Evolutionary conservation across 2,797 vertebrate species (phyloP).

Genomic region (Meriones psammophilus): DNA sequence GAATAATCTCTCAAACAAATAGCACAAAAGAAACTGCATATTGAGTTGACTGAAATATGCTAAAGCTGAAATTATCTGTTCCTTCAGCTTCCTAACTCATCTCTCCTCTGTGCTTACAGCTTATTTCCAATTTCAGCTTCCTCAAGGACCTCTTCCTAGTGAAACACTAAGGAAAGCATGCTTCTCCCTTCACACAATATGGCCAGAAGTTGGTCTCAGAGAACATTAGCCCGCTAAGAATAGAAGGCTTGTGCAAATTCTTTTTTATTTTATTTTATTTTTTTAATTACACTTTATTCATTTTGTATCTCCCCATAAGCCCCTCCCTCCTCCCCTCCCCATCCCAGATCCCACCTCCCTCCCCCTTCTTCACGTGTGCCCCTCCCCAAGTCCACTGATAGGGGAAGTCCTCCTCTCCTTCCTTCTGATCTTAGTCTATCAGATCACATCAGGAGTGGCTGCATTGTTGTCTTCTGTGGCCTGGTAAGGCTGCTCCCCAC

Average conservation of each 20-base stretch:
- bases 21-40: background rate
- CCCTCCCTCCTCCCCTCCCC: no score
- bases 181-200: background rate
- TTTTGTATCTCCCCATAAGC: no score
- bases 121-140: background rate
- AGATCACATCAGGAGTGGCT: no score
- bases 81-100: background rate
- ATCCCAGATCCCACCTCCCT: no score
- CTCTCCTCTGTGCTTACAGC: background rate
- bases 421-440: no score
- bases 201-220: background rate
- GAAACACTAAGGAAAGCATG: background rate
- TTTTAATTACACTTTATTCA: no score
- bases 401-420: no score
- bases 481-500: no score
- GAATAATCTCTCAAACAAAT: background rate
- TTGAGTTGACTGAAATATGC: background rate
- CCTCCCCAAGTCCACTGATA: no score
- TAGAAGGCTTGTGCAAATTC: background rate
- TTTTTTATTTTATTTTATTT: background rate
- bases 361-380: no score
- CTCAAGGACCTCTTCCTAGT: background rate
- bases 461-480: no score
- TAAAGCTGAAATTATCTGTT: background rate
- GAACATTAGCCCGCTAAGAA: background rate